phyloP scores from a whole-genome alignment of 2,888 invertebrate genomes.

The Drosophila subsilvestris region DNA sequence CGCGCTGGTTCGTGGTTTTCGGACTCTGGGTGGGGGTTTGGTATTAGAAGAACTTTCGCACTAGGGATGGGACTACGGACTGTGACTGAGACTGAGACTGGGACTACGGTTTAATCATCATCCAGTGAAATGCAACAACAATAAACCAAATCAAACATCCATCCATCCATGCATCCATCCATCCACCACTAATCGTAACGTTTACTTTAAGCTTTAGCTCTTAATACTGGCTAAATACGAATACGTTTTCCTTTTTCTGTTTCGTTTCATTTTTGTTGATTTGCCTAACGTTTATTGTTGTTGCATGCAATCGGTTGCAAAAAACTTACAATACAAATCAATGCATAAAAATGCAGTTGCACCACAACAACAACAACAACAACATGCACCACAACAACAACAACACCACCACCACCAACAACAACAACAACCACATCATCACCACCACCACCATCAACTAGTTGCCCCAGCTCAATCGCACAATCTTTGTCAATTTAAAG shows the following conservation, averaged over 20 bases:
- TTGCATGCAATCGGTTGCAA: conserved; percentile 68
- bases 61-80: not conserved
- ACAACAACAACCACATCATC: conserved; percentile 47
- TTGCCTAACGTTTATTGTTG: conserved; percentile 60
- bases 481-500: conserved; percentile 84
- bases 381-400: conserved; percentile 36
- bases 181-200: not conserved
- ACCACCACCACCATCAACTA: conserved; percentile 68
- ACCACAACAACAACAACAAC: conserved; percentile 48
- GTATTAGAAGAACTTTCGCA: conserved; percentile 33
- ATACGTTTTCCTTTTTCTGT: conserved; percentile 34
- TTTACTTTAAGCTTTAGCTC: conserved; percentile 27
- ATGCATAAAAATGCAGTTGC: conserved; percentile 51
- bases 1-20: conserved; percentile 24
- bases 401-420: conserved; percentile 59
- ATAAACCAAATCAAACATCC: conserved; percentile 16
- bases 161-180: not conserved
- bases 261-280: conserved; percentile 46
- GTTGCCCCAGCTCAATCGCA: conserved; percentile 78
- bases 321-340: conserved; percentile 38
- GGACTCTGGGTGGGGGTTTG: conserved; percentile 13
- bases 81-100: not conserved
- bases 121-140: conserved; percentile 69
- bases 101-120: not conserved
- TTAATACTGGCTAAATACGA: conserved; percentile 11